These are phyloP conservation scores for Heliothis peltigera DNA, from an alignment of 2,888 invertebrate genomes.

Conservation along the genomic window DNA sequence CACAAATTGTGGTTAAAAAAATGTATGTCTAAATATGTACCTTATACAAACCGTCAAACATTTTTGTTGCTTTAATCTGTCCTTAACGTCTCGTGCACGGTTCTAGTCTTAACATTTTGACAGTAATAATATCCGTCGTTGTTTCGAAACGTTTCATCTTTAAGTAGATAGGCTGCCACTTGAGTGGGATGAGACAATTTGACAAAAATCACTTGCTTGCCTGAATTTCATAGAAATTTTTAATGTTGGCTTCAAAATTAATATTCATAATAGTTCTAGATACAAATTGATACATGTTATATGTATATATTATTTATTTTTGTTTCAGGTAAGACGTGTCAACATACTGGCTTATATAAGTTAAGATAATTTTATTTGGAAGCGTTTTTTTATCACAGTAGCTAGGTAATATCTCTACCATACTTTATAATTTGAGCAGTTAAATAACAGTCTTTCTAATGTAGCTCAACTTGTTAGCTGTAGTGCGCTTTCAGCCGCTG, in stretches of 20 bases:
- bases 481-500: no score
- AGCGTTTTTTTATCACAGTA: no score
- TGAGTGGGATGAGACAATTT: slow-evolving; percentile 49
- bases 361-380: background rate
- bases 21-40: no score
- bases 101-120: slow-evolving; percentile 63
- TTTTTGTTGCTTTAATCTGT: slow-evolving; percentile 26
- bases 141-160: slow-evolving; percentile 70
- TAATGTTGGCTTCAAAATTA: slow-evolving; percentile 3
- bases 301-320: no score
- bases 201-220: slow-evolving; percentile 43
- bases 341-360: background rate
- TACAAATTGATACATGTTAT: no score
- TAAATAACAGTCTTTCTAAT: no score
- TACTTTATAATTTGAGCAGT: no score
- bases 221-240: slow-evolving; percentile 26
- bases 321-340: slow-evolving; percentile 32
- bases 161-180: slow-evolving; percentile 53
- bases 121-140: slow-evolving; percentile 75
- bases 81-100: slow-evolving; percentile 42
- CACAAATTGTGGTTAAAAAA: no score
- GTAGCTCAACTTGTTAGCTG: no score
- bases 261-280: background rate
- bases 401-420: no score
- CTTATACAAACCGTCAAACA: no score